Evolutionary conservation across 2,113 vertebrate genomes (phyloP).

Genomic region (Macrotus californicus): DNA sequence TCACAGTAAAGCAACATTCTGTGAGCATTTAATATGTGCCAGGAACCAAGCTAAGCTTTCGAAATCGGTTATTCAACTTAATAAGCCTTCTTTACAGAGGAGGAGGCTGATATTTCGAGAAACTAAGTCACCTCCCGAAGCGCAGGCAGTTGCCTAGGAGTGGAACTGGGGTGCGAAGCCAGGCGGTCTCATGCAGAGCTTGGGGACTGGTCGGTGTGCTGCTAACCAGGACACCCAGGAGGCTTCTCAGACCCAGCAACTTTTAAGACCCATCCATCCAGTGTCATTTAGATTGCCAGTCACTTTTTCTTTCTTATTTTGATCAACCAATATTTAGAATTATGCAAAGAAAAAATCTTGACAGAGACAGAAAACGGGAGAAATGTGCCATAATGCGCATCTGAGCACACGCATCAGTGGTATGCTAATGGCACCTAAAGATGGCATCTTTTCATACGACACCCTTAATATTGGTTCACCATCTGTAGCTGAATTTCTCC

Average conservation of each 20-base stretch:
- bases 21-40: background rate
- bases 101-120: background rate
- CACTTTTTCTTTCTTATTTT: background rate
- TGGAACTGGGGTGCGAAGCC: background rate
- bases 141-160: background rate
- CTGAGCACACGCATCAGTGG: constrained; percentile 22
- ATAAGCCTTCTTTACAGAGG: constrained; percentile 12
- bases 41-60: background rate
- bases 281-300: background rate
- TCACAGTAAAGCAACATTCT: background rate
- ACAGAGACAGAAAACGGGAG: constrained; percentile 11
- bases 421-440: constrained; percentile 36
- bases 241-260: background rate
- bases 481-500: constrained; percentile 53
- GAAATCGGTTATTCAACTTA: constrained; percentile 21
- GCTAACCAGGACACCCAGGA: rapidly evolving
- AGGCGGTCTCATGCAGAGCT: background rate
- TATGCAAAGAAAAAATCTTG: constrained; percentile 18
- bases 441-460: background rate
- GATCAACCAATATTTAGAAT: constrained; percentile 45
- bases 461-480: constrained; percentile 33
- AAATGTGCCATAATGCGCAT: constrained; percentile 12
- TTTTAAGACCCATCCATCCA: background rate
- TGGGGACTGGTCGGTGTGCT: background rate
- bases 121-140: background rate